These are phyloP conservation scores for Meriones psammophilus DNA, from an alignment of 2,797 vertebrate species.

Conservation along the genomic window DNA sequence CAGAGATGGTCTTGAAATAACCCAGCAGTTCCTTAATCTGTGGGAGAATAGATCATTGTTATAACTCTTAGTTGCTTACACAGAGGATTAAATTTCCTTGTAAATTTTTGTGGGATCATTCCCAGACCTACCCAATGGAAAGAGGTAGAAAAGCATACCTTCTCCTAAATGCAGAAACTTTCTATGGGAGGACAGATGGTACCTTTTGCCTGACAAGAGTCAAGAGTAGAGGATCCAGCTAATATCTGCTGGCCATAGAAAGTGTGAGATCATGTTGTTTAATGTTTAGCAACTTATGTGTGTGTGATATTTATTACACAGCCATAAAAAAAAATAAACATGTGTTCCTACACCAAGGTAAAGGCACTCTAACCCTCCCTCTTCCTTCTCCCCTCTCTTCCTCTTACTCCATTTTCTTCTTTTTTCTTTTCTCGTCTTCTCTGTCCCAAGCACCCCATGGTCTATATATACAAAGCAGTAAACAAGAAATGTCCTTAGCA, in stretches of 20 bases:
- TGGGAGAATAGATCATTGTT: background rate
- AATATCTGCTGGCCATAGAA: background rate
- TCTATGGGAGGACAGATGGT: background rate
- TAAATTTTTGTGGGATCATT: background rate
- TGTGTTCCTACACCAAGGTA: background rate
- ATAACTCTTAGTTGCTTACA: background rate
- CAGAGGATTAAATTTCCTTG: background rate
- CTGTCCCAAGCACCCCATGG: rapidly evolving
- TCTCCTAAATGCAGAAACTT: background rate
- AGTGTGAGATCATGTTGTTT: background rate
- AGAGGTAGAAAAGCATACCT: background rate
- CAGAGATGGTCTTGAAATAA: background rate
- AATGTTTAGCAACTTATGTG: background rate
- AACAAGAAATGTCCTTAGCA: background rate
- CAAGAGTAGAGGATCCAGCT: background rate
- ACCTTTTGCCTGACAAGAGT: background rate
- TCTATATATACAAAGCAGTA: background rate
- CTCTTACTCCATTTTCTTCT: background rate
- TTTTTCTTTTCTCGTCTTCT: background rate
- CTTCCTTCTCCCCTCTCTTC: background rate
- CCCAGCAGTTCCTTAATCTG: background rate
- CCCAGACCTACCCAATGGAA: background rate
- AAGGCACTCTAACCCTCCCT: too few relatives aligned
- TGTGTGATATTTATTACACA: background rate
- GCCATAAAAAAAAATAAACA: background rate